A percentile compares a stretch with the other conserved stretches of the same genome.
These are phyloP conservation scores for Episyrphus balteatus DNA, from an alignment of 1,140 invertebrate species.

Conservation along the genomic window DNA sequence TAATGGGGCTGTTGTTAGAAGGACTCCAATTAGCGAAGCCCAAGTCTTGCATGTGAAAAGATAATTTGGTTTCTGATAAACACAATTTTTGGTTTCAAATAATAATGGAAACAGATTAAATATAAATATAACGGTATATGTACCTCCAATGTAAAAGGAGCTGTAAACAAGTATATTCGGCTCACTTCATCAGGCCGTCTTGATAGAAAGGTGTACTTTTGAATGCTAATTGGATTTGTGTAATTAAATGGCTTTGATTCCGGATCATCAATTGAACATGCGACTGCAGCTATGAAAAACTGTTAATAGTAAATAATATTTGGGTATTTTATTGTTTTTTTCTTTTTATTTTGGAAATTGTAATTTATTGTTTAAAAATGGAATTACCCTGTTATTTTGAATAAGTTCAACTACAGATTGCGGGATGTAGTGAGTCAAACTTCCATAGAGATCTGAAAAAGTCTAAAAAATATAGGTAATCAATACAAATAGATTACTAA, in stretches of 20 bases:
- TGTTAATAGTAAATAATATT: constrained; percentile 23
- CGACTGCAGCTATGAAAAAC: constrained; percentile 60
- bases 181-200: constrained; percentile 63
- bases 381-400: no score
- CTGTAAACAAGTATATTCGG: constrained; percentile 68
- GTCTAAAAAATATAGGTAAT: no score
- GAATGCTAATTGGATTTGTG: constrained; percentile 62
- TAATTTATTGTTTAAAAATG: not conserved
- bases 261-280: constrained; percentile 54
- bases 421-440: no score
- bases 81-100: no score
- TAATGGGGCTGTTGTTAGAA: constrained; percentile 65
- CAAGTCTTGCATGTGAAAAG: constrained; percentile 52
- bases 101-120: no score
- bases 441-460: no score
- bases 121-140: constrained; percentile 14
- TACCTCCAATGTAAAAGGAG: constrained; percentile 70
- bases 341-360: not conserved
- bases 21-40: constrained; percentile 58
- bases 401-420: no score
- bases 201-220: constrained; percentile 67
- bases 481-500: no score
- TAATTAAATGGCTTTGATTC: constrained; percentile 60
- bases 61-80: no score
- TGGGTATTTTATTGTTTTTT: not conserved